These are phyloP conservation scores for Pasiphila rectangulata DNA, from an alignment of 2,888 invertebrate species.

Conservation along the genomic window DNA sequence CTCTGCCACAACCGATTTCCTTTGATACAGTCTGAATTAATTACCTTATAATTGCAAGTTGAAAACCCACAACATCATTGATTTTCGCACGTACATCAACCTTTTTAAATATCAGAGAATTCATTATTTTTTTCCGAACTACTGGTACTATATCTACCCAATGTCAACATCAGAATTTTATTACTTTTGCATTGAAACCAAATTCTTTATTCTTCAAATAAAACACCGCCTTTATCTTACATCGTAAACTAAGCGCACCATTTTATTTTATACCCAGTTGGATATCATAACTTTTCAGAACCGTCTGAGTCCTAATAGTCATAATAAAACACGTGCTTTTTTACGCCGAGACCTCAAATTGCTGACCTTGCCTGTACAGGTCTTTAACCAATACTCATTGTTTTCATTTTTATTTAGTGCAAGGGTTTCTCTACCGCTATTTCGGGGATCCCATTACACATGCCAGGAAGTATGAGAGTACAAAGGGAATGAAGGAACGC, in stretches of 20 bases:
- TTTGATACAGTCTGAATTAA: too few species aligned
- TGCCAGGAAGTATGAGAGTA: conserved; percentile 64
- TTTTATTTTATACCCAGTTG: conserved; percentile 34
- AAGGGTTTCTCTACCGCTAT: conserved; percentile 58
- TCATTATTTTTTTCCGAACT: too few species aligned
- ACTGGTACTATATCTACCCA: neutral
- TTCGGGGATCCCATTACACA: conserved; percentile 72
- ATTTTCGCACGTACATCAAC: too few species aligned
- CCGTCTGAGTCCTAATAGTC: conserved; percentile 28
- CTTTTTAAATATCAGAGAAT: too few species aligned
- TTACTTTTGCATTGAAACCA: conserved; percentile 14
- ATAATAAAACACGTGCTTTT: conserved; percentile 36
- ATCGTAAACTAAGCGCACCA: conserved; percentile 32
- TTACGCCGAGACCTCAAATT: conserved; percentile 27
- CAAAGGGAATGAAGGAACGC: conserved; percentile 67
- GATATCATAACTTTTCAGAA: conserved; percentile 30
- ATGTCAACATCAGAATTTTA: conserved; percentile 6
- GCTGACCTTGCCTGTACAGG: conserved; percentile 38
- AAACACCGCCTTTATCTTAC: conserved; percentile 28
- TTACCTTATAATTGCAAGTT: too few species aligned
- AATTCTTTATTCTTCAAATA: conserved; percentile 28
- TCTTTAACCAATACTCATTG: conserved; percentile 47
- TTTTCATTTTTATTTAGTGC: conserved; percentile 64
- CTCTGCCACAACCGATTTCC: too few species aligned
- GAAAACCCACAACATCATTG: too few species aligned